phyloP scores from a whole-genome alignment of 2,888 invertebrate species.

The Sabatieria punctata region DNA sequence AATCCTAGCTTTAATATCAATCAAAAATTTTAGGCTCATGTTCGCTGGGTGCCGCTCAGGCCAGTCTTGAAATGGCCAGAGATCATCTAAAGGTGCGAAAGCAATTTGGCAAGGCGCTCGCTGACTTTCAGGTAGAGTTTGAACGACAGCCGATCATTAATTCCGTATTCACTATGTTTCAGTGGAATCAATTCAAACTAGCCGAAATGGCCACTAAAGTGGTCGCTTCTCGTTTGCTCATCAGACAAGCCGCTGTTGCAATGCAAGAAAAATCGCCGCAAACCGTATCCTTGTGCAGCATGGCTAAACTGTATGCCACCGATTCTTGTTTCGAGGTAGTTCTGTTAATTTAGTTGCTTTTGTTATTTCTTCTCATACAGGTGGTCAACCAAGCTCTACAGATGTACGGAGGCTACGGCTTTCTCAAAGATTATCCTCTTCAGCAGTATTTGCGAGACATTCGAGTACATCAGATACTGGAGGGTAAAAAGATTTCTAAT shows the following conservation, averaged over 20 bases:
- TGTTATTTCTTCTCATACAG: slow-evolving; percentile 21
- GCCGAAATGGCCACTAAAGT: slow-evolving; percentile 42
- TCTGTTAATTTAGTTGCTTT: too few relatives aligned
- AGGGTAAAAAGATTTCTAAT: too few relatives aligned
- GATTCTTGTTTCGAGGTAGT: slow-evolving; percentile 41
- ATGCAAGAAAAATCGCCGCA: slow-evolving; percentile 36
- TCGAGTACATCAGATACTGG: slow-evolving; percentile 41
- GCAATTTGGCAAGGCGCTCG: slow-evolving; percentile 41
- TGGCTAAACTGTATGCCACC: slow-evolving; percentile 43
- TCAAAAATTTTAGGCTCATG: slow-evolving; percentile 41
- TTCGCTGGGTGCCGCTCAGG: slow-evolving; percentile 43
- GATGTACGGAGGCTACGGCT: slow-evolving; percentile 44
- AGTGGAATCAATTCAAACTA: slow-evolving; percentile 42
- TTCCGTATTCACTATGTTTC: slow-evolving; percentile 14
- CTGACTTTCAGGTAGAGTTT: slow-evolving; percentile 37
- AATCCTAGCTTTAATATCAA: too few relatives aligned
- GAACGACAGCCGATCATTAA: not conserved
- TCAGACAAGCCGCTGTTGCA: slow-evolving; percentile 40
- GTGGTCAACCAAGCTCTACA: slow-evolving; percentile 42
- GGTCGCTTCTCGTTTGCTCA: slow-evolving; percentile 38
- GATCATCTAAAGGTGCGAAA: slow-evolving; percentile 40
- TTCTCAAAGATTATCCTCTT: slow-evolving; percentile 43
- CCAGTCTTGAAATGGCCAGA: slow-evolving; percentile 37
- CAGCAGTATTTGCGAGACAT: slow-evolving; percentile 43
- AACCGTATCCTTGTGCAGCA: slow-evolving; percentile 39